These are phyloP conservation scores for Heliothis virescens DNA, from an alignment of 1,140 invertebrate species.

Conservation along the genomic window DNA sequence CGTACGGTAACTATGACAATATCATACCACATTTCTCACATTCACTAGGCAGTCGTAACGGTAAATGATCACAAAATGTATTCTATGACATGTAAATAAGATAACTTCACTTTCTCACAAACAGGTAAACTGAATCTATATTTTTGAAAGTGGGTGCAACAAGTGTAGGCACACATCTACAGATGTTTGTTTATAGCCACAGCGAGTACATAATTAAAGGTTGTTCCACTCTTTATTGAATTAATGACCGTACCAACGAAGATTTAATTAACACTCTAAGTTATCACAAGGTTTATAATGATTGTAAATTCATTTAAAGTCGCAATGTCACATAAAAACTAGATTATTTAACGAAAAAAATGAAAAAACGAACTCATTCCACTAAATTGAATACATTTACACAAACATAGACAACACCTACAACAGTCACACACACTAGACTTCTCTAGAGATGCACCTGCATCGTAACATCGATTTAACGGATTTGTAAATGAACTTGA, in stretches of 20 bases:
- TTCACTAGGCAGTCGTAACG: conserved; percentile 69
- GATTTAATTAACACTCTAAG: background rate
- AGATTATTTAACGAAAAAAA: conserved; percentile 17
- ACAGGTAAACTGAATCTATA: conserved; percentile 70
- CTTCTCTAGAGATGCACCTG: conserved; percentile 28
- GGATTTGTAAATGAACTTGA: conserved; percentile 1
- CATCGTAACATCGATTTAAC: conserved; percentile 23
- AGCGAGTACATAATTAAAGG: conserved; percentile 47
- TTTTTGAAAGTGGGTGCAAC: conserved; percentile 84
- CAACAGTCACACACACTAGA: background rate
- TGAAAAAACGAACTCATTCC: conserved; percentile 35
- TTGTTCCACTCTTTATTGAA: conserved; percentile 48
- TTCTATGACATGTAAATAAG: conserved; percentile 68
- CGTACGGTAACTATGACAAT: conserved; percentile 70
- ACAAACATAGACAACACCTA: conserved; percentile 34
- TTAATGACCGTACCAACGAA: conserved; percentile 22
- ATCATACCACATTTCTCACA: conserved; percentile 69
- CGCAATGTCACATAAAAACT: conserved; percentile 13
- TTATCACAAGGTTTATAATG: background rate
- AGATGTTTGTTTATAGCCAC: conserved; percentile 67
- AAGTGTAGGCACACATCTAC: conserved; percentile 72
- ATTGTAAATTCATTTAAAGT: background rate
- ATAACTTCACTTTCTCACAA: conserved; percentile 80
- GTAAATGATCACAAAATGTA: conserved; percentile 73
- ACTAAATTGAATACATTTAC: conserved; percentile 37